Evolutionary conservation across 2,113 vertebrate species (phyloP), one percentile per base, ranked within the genome.

Genomic region (Grammomys surdaster): DNA sequence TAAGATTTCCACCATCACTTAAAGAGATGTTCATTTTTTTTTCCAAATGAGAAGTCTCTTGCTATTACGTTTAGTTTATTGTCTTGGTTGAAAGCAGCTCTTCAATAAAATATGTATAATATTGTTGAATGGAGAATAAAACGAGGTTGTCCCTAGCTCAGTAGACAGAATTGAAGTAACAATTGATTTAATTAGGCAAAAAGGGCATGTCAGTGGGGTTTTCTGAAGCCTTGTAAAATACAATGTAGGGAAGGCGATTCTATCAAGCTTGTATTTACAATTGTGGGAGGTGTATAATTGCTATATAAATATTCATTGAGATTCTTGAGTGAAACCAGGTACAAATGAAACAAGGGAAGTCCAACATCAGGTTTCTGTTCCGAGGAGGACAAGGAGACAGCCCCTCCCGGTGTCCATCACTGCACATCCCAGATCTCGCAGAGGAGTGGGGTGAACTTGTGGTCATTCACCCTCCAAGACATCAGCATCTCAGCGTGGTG

Each of bases 391-490:
- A 86, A 93, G 78, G 90, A 20, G 48, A 20, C 3, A 26, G 54
- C 36, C 7, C 16, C 77, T 19, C 31, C 8, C 4, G 1, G 58
- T 26, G 28, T 73, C 20, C 31, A 1, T 98, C 98, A 99, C 98
- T 99, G 99, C 54, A 99, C 99, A 24, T 99, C 99, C 99, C 99
- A 99, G 98, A 99, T 99, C 98, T 99, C 99, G 95, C 99, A 99
- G 96, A 99, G 99, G 56, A 99, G 99, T 0, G 99, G 99, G 43
- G 99, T 99, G 96, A 99, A 99, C 97, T 99, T 99, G 97, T 99
- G 99, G 95, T 99, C 99, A 0, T 99, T 99, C 85, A 98, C 99
- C 86, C 99, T 99, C 99, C 99, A 99, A 0, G 99, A 99, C 95
- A 99, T 99, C 95, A 99, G 98, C 99, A 99, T 99, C 97, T 99